Percentiles rank a stretch among this genome's conserved stretches.
Conservation (phyloP, 2,113 vertebrate species). For the Rhipidura dahli region DNA sequence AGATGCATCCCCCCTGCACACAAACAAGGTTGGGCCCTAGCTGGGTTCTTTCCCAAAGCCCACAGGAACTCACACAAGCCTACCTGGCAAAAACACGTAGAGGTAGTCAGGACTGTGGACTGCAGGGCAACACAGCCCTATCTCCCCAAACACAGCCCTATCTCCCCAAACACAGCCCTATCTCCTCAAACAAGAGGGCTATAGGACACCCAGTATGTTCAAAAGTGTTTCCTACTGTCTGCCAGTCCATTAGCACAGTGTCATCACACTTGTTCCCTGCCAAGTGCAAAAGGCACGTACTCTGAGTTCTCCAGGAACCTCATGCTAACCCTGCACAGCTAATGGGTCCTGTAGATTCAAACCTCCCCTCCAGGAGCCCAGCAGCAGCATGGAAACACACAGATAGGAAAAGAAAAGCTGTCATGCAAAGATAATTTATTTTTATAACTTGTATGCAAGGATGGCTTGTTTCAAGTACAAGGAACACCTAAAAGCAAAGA, state of each 20-base stretch:
- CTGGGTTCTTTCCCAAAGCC: not conserved
- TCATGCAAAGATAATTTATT: not conserved
- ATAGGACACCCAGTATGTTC: not conserved
- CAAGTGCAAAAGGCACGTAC: fast-evolving
- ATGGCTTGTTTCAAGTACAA: not conserved
- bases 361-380: not conserved
- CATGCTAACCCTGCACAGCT: not conserved
- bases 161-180: not conserved
- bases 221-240: not conserved
- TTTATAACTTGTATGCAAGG: not conserved
- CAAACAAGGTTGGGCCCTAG: not conserved
- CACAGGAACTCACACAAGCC: not conserved
- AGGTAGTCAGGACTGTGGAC: too few relatives aligned
- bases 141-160: not conserved
- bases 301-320: not conserved
- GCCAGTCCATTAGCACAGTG: not conserved
- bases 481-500: not conserved
- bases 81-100: not conserved
- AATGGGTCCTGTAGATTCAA: fast-evolving
- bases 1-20: not conserved
- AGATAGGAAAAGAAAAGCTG: not conserved
- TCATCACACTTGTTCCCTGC: not conserved
- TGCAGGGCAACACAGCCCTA: not conserved
- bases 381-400: not conserved
- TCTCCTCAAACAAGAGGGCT: not conserved